These are phyloP conservation scores for Chiroxiphia lanceolata DNA, from an alignment of 2,797 vertebrate species.

Conservation along the genomic window DNA sequence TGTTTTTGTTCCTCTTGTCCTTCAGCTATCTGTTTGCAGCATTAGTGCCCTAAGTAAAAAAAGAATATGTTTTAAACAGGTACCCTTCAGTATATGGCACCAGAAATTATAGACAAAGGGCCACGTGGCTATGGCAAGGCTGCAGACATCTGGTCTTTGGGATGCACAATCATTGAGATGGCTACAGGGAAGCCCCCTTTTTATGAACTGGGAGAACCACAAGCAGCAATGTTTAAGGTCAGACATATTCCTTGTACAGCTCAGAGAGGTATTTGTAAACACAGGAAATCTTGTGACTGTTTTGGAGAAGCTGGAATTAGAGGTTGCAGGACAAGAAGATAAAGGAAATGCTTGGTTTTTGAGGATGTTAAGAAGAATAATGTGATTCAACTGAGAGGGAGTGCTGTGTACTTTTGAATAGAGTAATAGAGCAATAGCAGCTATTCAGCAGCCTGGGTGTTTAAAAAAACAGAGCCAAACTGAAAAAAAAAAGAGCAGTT, in stretches of 20 bases:
- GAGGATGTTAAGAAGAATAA: neutral
- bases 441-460: neutral
- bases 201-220: conserved; percentile 95
- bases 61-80: conserved; percentile 76
- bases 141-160: conserved; percentile 97
- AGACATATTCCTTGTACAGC: conserved; percentile 33
- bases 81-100: conserved; percentile 98
- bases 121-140: conserved; percentile 96
- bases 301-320: neutral
- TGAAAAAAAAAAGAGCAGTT: neutral
- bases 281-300: neutral
- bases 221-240: conserved; percentile 99
- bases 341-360: neutral
- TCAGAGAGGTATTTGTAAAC: conserved; percentile 4
- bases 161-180: conserved; percentile 99
- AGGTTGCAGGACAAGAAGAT: neutral
- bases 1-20: neutral
- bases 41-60: neutral
- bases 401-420: neutral
- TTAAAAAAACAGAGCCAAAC: neutral
- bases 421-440: neutral
- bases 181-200: conserved; percentile 97
- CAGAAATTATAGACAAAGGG: conserved; percentile 98
- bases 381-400: neutral
- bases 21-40: neutral